phyloP scores from a whole-genome alignment of 2,888 invertebrate species.

The Heliconius sara region DNA sequence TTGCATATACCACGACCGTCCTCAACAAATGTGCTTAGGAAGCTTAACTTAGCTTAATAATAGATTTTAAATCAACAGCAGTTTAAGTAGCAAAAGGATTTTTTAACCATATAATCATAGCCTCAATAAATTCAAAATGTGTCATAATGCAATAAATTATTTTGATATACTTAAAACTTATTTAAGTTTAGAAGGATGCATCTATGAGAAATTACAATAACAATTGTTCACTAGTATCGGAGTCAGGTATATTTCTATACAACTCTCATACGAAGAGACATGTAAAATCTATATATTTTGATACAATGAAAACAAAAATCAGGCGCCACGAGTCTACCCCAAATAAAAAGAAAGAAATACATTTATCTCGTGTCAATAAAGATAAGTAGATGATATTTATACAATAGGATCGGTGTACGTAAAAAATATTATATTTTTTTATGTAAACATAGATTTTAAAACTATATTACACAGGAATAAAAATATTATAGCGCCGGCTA shows the following conservation, averaged over 20 bases:
- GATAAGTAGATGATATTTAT: background rate
- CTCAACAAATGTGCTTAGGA: background rate
- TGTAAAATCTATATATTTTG: background rate
- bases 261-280: background rate
- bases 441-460: background rate
- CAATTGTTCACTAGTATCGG: background rate
- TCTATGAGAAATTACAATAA: background rate
- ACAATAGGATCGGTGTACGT: background rate
- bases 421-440: background rate
- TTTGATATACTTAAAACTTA: background rate
- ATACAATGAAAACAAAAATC: background rate
- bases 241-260: background rate
- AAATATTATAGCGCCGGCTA: background rate
- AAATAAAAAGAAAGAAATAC: background rate
- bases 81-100: background rate
- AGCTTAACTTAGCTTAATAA: background rate
- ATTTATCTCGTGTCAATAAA: background rate
- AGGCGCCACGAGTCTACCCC: slow-evolving; percentile 23
- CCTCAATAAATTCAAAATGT: too few relatives aligned
- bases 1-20: too few relatives aligned
- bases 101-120: too few relatives aligned
- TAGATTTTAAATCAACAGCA: background rate
- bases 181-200: background rate
- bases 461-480: background rate
- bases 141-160: too few relatives aligned